Evolutionary conservation across 2,888 invertebrate genomes (phyloP), one percentile per base, ranked within the genome.

Genomic region (Sminthurinus aureus): DNA sequence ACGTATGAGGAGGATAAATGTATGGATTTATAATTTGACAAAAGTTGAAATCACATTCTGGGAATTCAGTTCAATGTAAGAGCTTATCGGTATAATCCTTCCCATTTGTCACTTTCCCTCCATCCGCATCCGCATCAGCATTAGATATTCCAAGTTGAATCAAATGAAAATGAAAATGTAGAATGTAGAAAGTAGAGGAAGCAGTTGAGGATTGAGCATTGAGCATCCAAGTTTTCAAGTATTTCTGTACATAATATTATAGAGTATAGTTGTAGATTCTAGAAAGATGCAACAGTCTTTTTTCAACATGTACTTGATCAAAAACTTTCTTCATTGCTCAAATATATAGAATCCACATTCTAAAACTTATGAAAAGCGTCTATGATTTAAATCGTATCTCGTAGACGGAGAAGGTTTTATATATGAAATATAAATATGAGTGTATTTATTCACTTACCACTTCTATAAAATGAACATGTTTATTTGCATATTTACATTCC

Each of bases 21-120:
- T 58, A 58, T 58, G 18, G 58, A 58, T 58, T 58, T 15, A 58
- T 58, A 73, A 38, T 73, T 73, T 73, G 15, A 58, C 58, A 58
- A 13, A 58, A 58, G 77, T 64, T 81, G 74, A 82, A 87, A 87
- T 87, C 86, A 85, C 84, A 80, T 85, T 66, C 85, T 86, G 85
- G 86, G 87, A 86, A 84, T 86, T 85, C 82, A 85, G 87, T 87
- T 87, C 87, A 87, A 87, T 87, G 86, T 85, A 84, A 51, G 22
- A 74, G 86, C 88, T 88, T 87, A 88, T 86, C 86, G 86, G 80
- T 85, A 85, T 88, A 88, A 88, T 88, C 88, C 85, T 84, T 86
- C 86, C 81, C 87, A 88, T 87, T 88, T 88, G 88, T 88, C 87
- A 88, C 87, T 87, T 88, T 87, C 88, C 86, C 88, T 87, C 85